Evolutionary conservation across 2,797 vertebrate genomes (phyloP).

Genomic region (Lepidocolaptes lacrymiger): DNA sequence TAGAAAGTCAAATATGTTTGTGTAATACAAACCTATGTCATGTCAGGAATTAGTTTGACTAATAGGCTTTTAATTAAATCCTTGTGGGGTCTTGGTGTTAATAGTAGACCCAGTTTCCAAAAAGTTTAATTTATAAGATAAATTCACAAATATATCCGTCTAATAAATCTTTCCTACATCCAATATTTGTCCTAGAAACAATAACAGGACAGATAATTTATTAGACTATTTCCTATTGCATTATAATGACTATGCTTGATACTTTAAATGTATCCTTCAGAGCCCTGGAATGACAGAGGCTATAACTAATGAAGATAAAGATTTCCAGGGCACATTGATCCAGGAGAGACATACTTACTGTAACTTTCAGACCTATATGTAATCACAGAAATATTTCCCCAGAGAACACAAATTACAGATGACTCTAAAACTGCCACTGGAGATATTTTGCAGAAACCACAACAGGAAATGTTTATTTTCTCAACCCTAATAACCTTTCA

Average conservation of each 20-base stretch:
- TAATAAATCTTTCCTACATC: conserved; percentile 70
- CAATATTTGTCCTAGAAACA: conserved; percentile 53
- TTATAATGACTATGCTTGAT: conserved; percentile 27
- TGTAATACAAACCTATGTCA: conserved; percentile 80
- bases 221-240: conserved; percentile 56
- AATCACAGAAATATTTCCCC: conserved; percentile 58
- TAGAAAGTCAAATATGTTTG: conserved; percentile 80
- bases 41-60: conserved; percentile 82
- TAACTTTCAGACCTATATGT: conserved; percentile 49
- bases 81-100: conserved; percentile 80
- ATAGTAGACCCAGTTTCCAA: conserved; percentile 66
- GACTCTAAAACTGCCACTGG: conserved; percentile 57
- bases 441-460: conserved; percentile 64
- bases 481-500: conserved; percentile 65
- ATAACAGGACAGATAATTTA: conserved; percentile 64
- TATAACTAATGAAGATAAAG: conserved; percentile 60
- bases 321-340: conserved; percentile 36
- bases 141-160: conserved; percentile 67
- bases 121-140: conserved; percentile 78
- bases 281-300: background rate
- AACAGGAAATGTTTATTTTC: conserved; percentile 75
- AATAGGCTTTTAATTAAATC: conserved; percentile 82
- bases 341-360: conserved; percentile 14
- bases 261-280: conserved; percentile 12
- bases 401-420: conserved; percentile 55